phyloP scores from a whole-genome alignment of 2,888 invertebrate genomes.

The Macropis europaea region DNA sequence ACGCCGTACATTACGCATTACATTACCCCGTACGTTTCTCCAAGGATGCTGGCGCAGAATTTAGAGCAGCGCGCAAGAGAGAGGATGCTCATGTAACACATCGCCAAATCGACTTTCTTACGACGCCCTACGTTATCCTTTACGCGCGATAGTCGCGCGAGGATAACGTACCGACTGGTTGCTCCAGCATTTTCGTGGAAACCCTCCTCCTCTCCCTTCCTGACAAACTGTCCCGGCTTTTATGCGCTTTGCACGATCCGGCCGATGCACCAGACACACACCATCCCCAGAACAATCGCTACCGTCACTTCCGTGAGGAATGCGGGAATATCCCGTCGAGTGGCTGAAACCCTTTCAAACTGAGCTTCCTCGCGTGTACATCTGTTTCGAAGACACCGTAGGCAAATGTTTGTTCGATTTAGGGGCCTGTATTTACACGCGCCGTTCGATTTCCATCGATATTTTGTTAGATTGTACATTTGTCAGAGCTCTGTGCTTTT shows the following conservation, averaged over 20 bases:
- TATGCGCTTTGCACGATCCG: conserved; percentile 53
- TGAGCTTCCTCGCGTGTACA: background rate
- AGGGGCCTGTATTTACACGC: no score
- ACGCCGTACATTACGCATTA: conserved; percentile 68
- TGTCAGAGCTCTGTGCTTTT: no score
- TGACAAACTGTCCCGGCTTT: conserved; percentile 59
- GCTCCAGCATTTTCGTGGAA: conserved; percentile 55
- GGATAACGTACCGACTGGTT: conserved; percentile 65
- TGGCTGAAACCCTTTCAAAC: background rate
- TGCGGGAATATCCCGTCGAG: conserved; percentile 30
- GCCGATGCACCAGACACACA: conserved; percentile 44
- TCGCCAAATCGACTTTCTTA: conserved; percentile 72
- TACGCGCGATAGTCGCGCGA: conserved; percentile 57
- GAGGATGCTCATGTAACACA: conserved; percentile 58
- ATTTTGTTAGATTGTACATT: no score
- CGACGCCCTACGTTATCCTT: conserved; percentile 64
- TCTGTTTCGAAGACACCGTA: conserved; percentile 18
- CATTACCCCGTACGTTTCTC: conserved; percentile 64
- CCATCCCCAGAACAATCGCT: conserved; percentile 41
- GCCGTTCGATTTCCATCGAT: no score
- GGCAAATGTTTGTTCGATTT: no score
- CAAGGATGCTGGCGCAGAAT: conserved; percentile 54
- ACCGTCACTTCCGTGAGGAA: conserved; percentile 37
- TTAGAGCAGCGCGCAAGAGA: conserved; percentile 46
- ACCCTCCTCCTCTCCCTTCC: conserved; percentile 27